Base-by-base conservation (phyloP, 2,797 vertebrate genomes). In the Squalus acanthias region DNA sequence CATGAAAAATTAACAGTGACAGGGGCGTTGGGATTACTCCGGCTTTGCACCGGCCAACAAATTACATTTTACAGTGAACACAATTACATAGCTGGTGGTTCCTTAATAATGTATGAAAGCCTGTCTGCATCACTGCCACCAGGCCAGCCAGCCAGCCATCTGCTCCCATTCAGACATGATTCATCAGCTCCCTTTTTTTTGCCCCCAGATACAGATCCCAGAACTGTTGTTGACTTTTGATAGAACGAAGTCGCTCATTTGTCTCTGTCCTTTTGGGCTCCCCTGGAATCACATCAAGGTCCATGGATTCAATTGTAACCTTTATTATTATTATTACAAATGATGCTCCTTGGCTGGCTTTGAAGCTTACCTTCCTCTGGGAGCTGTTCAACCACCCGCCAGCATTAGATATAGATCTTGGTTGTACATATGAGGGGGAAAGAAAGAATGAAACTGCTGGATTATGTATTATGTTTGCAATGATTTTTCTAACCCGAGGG, bases 11-110 rank as follows among this genome's bases (percentile, higher is more conserved):
- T 95, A 95, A 92, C 89, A 74, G 46, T 76, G 94, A 76, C 94
- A 22, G 94, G 65, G 70, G 70, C 60, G 26, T 60, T 76, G 94
- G 94, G 70, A 95, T 95, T 76, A 95, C 94, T 76, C 15, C 6
- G 26, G 94, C 70, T 95, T 95, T 74, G 70, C 69, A 76, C 39
- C 13, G 29, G 70, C 94, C 94, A 95, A 95, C 94, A 76, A 95
- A 95, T 95, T 95, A 95, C 70, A 95, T 95, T 95, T 95, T 95
- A 76, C 94, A 95, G 70, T 76, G 70, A 95, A 95, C 50, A 95
- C 94, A 95, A 95, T 95, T 95, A n/a, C 94, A 95, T 95, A 95
- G 94, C 29, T 95, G 94, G 94, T 76, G 70, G 70, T 76, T 95
- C 50, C 50, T 95, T 95, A 95, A 95, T 95, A 95, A 95, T 95